Conservation (phyloP, 37 sponge, comb jelly and placozoan genomes). For the Chondrilla cf. caribensis region DNA sequence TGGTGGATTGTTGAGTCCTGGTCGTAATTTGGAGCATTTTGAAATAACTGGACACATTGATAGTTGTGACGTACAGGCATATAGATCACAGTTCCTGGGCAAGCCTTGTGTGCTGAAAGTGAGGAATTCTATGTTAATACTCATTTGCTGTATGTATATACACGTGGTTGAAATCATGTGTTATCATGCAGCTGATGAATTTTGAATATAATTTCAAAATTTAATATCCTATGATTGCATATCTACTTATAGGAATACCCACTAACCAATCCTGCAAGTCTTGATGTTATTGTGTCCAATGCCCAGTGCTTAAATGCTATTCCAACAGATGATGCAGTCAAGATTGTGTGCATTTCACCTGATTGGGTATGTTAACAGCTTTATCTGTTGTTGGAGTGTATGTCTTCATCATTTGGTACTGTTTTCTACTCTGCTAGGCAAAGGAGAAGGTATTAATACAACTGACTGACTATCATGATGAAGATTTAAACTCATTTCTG, state of each 20-base stretch:
- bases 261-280: background rate
- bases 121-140: background rate
- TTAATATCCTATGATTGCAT: background rate
- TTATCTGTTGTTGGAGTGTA: background rate
- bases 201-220: no score
- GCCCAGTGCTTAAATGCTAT: background rate
- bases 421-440: background rate
- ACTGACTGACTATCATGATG: background rate
- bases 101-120: slow-evolving; percentile 3
- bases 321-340: background rate
- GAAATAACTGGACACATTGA: background rate
- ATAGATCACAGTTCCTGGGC: slow-evolving; percentile 1
- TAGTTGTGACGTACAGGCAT: background rate
- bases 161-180: background rate
- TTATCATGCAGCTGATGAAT: background rate
- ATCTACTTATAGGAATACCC: slow-evolving; percentile 2
- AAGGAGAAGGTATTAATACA: background rate
- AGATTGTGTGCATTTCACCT: background rate
- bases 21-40: slow-evolving; percentile 16
- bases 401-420: background rate
- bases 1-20: background rate
- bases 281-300: background rate
- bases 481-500: background rate
- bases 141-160: background rate
- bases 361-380: background rate